Conservation (phyloP, 1,140 invertebrate genomes). For the Dendrolimus punctatus region DNA sequence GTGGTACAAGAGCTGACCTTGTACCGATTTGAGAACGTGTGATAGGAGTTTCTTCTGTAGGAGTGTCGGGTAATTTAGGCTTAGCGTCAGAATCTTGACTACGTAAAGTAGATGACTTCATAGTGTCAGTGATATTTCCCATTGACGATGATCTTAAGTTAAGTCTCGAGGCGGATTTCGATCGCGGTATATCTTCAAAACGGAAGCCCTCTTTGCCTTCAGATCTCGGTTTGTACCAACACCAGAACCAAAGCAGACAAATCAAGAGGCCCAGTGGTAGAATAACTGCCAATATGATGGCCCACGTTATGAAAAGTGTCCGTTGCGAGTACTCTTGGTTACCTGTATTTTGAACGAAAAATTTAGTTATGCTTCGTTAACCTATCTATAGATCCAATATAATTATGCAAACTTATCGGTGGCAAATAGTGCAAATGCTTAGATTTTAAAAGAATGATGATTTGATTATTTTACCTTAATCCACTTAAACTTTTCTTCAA, state of each 20-base stretch:
- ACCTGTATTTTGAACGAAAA: conserved; percentile 53
- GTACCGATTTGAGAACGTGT: conserved; percentile 17
- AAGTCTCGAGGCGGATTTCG: conserved; percentile 71
- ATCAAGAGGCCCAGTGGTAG: conserved; percentile 83
- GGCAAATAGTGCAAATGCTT: too few relatives aligned
- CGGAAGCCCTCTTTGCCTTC: conserved; percentile 63
- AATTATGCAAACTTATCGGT: neutral
- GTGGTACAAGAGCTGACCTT: conserved; percentile 42
- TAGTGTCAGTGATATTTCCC: conserved; percentile 68
- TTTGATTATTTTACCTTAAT: neutral
- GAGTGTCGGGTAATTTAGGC: conserved; percentile 43
- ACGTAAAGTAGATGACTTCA: conserved; percentile 56
- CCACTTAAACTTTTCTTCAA: neutral
- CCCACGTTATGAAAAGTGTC: conserved; percentile 74
- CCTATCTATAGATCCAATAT: neutral
- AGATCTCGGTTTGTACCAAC: conserved; percentile 63
- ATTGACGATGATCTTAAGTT: conserved; percentile 70
- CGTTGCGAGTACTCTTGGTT: conserved; percentile 74
- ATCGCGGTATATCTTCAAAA: conserved; percentile 60
- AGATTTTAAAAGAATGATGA: neutral
- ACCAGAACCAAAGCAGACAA: conserved; percentile 77
- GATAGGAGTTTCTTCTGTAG: conserved; percentile 47
- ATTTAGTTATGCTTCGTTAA: neutral
- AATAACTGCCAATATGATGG: conserved; percentile 83
- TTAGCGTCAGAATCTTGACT: conserved; percentile 44